Evolutionary conservation across 2,113 vertebrate genomes (phyloP).

Genomic region (Hippocampus abdominalis): DNA sequence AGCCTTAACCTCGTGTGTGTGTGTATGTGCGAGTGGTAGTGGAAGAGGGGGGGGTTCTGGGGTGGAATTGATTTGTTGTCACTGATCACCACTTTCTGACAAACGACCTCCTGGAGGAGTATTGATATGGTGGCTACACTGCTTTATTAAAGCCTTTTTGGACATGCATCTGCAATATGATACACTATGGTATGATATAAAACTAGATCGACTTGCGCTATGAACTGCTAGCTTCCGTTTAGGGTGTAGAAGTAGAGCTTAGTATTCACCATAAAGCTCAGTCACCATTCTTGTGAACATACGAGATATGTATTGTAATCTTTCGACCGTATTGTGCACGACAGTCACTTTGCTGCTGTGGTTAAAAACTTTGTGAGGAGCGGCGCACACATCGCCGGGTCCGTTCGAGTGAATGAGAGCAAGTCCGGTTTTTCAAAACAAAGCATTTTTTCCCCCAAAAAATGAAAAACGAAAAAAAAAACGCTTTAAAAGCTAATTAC

Average conservation of each 20-base stretch:
- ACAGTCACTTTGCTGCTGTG: too few relatives aligned
- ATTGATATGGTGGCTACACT: constrained; percentile 10
- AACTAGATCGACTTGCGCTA: background rate
- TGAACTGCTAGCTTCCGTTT: constrained; percentile 5
- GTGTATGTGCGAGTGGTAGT: constrained; percentile 24
- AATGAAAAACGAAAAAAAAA: too few relatives aligned
- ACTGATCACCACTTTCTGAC: constrained; percentile 41
- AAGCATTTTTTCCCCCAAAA: too few relatives aligned
- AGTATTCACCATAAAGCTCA: background rate
- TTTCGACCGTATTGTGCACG: too few relatives aligned
- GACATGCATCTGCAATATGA: constrained; percentile 44
- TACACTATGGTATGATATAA: background rate
- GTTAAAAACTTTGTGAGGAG: too few relatives aligned
- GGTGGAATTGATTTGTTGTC: constrained; percentile 46
- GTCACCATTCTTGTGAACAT: too few relatives aligned
- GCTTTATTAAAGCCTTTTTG: constrained; percentile 19
- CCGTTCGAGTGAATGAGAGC: too few relatives aligned
- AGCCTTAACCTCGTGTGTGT: background rate
- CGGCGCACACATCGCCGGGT: too few relatives aligned
- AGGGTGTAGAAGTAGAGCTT: constrained; percentile 11
- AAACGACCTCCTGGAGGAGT: constrained; percentile 24
- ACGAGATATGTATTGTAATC: too few relatives aligned
- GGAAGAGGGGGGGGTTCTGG: constrained; percentile 9
- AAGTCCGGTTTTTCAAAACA: too few relatives aligned
- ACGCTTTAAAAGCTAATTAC: too few relatives aligned